Conservation (phyloP, 2,888 invertebrate species). For the Lochmaea capreae region DNA sequence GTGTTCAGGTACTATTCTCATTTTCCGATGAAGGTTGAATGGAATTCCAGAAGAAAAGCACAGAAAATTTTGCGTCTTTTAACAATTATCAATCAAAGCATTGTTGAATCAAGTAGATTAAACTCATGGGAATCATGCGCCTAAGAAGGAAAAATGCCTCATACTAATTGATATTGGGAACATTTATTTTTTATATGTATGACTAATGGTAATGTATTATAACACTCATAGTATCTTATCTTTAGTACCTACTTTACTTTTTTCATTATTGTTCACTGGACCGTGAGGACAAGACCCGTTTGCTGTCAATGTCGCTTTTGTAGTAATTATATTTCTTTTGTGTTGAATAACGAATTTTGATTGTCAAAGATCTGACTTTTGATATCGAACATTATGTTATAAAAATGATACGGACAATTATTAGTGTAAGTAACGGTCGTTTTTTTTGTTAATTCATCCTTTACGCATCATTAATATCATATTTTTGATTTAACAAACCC, state of each 20-base stretch:
- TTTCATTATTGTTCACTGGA: slow-evolving; percentile 55
- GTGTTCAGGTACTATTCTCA: too few species aligned
- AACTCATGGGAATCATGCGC: too few species aligned
- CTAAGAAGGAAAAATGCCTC: too few species aligned
- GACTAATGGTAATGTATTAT: neutral
- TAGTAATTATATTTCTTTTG: slow-evolving; percentile 28
- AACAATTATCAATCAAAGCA: too few species aligned
- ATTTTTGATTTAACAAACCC: too few species aligned
- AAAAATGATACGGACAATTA: slow-evolving; percentile 4
- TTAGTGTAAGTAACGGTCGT: neutral
- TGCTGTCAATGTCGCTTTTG: slow-evolving; percentile 44
- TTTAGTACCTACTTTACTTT: slow-evolving; percentile 56
- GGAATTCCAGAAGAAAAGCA: too few species aligned
- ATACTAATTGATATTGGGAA: too few species aligned
- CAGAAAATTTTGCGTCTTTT: too few species aligned
- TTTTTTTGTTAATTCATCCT: slow-evolving; percentile 1
- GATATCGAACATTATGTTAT: neutral
- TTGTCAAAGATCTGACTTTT: slow-evolving; percentile 14
- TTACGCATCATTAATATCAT: too few species aligned
- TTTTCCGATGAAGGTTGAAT: too few species aligned
- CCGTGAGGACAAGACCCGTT: slow-evolving; percentile 53
- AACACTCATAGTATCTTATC: neutral
- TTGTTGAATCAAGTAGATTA: too few species aligned
- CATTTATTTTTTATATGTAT: too few species aligned
- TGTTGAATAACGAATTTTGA: slow-evolving; percentile 28